These are phyloP conservation scores for Eumeta japonica DNA, from an alignment of 1,140 invertebrate species.

Conservation along the genomic window DNA sequence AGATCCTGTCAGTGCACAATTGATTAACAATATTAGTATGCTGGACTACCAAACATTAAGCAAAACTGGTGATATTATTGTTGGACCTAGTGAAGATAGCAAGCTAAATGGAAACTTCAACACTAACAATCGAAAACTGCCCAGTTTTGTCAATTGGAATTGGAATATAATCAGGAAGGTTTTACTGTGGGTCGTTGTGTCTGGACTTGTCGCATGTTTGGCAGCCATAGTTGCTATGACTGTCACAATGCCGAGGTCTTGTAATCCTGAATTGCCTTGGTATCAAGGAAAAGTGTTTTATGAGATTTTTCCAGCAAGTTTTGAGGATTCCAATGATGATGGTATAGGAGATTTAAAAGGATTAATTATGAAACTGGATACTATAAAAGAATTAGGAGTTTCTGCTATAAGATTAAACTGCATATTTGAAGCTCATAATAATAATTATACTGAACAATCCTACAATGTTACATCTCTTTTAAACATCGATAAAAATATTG, in stretches of 20 bases:
- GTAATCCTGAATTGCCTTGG: slow-evolving; percentile 71
- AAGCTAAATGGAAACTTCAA: slow-evolving; percentile 44
- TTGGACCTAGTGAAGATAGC: slow-evolving; percentile 42
- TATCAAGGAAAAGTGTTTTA: slow-evolving; percentile 80
- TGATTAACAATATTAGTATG: slow-evolving; percentile 57
- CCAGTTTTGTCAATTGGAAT: slow-evolving; percentile 75
- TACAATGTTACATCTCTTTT: slow-evolving; percentile 63
- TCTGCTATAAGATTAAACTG: slow-evolving; percentile 71
- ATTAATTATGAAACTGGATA: slow-evolving; percentile 65
- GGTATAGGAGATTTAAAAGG: slow-evolving; percentile 75
- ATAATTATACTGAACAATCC: slow-evolving; percentile 72
- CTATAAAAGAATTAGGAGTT: slow-evolving; percentile 67
- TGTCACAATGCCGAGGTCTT: slow-evolving; percentile 67
- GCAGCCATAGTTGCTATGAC: slow-evolving; percentile 71
- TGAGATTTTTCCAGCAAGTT: slow-evolving; percentile 80
- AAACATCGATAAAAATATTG: slow-evolving; percentile 64
- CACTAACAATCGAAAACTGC: slow-evolving; percentile 41
- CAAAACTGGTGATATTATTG: slow-evolving; percentile 47
- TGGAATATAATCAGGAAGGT: slow-evolving; percentile 74
- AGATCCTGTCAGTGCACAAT: slow-evolving; percentile 52
- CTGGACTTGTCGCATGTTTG: slow-evolving; percentile 66
- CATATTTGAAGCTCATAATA: slow-evolving; percentile 68
- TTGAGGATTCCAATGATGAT: slow-evolving; percentile 74
- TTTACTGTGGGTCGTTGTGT: slow-evolving; percentile 70
- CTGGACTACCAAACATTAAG: slow-evolving; percentile 53